Base-by-base conservation (phyloP, 2,113 vertebrate genomes). In the Mastomys coucha region DNA sequence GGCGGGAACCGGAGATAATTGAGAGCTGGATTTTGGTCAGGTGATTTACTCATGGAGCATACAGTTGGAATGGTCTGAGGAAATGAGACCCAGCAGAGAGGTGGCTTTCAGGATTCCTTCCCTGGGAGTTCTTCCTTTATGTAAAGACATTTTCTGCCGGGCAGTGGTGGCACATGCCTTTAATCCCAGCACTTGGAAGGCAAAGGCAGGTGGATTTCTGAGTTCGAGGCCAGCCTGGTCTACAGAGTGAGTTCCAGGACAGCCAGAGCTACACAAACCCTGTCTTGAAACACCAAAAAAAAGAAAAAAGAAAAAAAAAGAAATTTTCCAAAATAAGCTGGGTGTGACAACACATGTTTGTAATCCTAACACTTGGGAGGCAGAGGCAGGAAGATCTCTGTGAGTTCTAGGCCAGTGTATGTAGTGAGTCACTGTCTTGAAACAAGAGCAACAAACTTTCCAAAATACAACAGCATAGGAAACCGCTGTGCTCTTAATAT, bases 1-100 rank as follows among this genome's bases (percentile, higher is more conserved):
- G 0, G 2, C 3, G 8, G 70, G 36, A 36, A 10, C 5, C 11
- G 53, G 60, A 51, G 39, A 10, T 0, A 13, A 36, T 28, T 10
- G 2, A 11, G 22, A 60, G 17, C 56, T 14, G 5, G n/a, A 49
- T 16, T 53, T 28, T 22, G n/a, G 53, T 70, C 45, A 0, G 3
- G 26, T 36, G n/a, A 8, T 58, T 1, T 36, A 14, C 45, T 20
- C 5, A 0, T 1, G 7, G 36, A 14, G 36, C 13, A 7, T 1
- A 53, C 24, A 36, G 19, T 17, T 11, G 51, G 58, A 39, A 14
- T 1, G 0, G 24, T 6, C 56, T 42, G 53, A 51, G 3, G 36
- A 45, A 36, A 11, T 1, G 5, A 1, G 17, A 39, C 45, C n/a
- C 20, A 33, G 58, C 49, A 75, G 42, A 24, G 20, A 11, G 11